Evolutionary conservation across 2,113 vertebrate species (phyloP).

Genomic region (Chrysemys picta): DNA sequence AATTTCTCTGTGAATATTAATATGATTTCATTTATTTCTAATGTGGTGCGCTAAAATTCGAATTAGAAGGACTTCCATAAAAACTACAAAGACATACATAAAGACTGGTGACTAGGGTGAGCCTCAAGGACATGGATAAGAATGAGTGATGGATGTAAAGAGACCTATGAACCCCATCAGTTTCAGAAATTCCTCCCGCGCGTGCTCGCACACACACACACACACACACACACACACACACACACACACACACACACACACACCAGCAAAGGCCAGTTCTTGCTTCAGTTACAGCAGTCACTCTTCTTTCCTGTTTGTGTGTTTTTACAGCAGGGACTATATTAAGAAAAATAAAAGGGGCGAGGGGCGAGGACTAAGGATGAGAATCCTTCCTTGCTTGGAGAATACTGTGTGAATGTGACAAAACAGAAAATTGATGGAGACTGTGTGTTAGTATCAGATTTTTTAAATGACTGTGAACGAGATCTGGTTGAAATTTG

Average conservation of each 20-base stretch:
- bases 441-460: neutral
- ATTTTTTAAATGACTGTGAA: neutral
- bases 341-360: neutral
- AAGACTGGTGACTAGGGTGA: neutral
- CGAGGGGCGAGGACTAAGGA: neutral
- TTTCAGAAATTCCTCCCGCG: neutral
- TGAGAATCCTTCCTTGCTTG: fast-evolving
- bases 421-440: neutral
- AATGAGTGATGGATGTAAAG: neutral
- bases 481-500: neutral
- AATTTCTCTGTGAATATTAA: neutral
- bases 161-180: neutral
- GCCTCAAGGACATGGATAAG: conserved; percentile 26
- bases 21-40: no score
- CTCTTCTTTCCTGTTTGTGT: fast-evolving
- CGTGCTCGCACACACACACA: no score
- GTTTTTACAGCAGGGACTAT: neutral
- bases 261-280: neutral
- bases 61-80: conserved; percentile 1
- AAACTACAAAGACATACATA: conserved; percentile 17
- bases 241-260: neutral
- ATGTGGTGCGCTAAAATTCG: neutral
- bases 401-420: neutral
- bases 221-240: neutral
- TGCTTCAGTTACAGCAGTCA: fast-evolving